A percentile compares a stretch with the other conserved stretches of the same genome.
These are phyloP conservation scores for Eucidaris tribuloides DNA, from an alignment of 35 echinoderm and acorn worm genomes.

Conservation along the genomic window DNA sequence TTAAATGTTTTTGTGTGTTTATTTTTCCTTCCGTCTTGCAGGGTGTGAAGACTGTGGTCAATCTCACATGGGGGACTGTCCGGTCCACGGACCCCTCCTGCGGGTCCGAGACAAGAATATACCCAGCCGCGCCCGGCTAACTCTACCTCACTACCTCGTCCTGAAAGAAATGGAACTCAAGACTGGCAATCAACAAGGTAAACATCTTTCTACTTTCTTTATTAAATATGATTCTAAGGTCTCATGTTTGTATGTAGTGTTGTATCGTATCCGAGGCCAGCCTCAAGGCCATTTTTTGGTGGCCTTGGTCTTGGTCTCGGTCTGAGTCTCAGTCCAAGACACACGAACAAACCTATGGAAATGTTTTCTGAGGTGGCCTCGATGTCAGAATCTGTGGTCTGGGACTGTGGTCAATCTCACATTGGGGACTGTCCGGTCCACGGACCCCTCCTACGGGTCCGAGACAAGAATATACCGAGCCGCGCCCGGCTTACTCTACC, in stretches of 20 bases:
- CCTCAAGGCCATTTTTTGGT: too few relatives aligned
- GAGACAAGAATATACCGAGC: constrained; percentile 66
- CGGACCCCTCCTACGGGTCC: constrained; percentile 59
- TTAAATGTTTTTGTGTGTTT: too few relatives aligned
- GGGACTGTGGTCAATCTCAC: constrained; percentile 78
- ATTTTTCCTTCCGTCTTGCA: too few relatives aligned
- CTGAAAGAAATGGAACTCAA: constrained; percentile 74
- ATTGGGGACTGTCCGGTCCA: constrained; percentile 78
- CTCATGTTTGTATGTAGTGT: too few relatives aligned
- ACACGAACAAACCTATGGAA: too few relatives aligned
- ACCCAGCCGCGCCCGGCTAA: constrained; percentile 65
- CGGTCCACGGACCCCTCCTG: constrained; percentile 66
- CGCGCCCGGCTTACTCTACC: constrained; percentile 74
- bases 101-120: constrained; percentile 68
- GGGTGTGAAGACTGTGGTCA: constrained; percentile 93
- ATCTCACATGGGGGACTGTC: constrained; percentile 75
- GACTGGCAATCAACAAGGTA: constrained; percentile 86
- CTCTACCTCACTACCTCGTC: constrained; percentile 73
- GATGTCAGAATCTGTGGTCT: too few relatives aligned
- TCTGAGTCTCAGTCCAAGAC: too few relatives aligned
- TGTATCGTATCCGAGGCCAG: too few relatives aligned
- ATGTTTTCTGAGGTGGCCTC: too few relatives aligned
- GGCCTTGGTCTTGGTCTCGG: too few relatives aligned
- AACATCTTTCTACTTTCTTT: too few relatives aligned
- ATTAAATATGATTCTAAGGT: too few relatives aligned